Percentiles rank a stretch among this genome's conserved stretches.
These are phyloP conservation scores for Cryptocephalus moraei DNA, from an alignment of 2,888 invertebrate genomes.

Conservation along the genomic window DNA sequence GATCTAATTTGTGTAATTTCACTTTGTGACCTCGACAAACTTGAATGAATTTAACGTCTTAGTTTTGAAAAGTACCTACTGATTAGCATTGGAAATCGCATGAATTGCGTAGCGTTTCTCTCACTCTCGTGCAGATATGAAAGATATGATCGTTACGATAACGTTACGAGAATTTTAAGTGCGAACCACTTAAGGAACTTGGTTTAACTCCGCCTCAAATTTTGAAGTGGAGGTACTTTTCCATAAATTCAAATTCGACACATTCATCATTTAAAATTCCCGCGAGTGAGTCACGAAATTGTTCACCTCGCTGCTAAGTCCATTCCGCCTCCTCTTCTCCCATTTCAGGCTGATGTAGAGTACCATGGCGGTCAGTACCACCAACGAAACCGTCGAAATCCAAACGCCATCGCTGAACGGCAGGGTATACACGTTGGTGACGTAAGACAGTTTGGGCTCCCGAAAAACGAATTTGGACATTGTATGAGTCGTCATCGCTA, in stretches of 20 bases:
- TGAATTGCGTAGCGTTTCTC: too few relatives aligned
- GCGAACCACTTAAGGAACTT: too few relatives aligned
- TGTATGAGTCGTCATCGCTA: constrained; percentile 57
- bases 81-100: too few relatives aligned
- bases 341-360: constrained; percentile 36
- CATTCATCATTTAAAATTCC: background rate
- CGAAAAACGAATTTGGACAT: constrained; percentile 61
- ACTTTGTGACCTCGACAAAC: too few relatives aligned
- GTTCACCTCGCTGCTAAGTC: constrained; percentile 1
- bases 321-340: constrained; percentile 27
- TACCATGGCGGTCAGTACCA: constrained; percentile 38
- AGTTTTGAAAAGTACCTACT: too few relatives aligned
- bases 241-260: background rate
- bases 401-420: constrained; percentile 60
- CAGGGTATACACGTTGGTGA: constrained; percentile 59
- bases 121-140: too few relatives aligned
- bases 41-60: too few relatives aligned
- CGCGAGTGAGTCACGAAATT: background rate
- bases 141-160: too few relatives aligned
- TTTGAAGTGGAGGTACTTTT: background rate
- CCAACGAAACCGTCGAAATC: constrained; percentile 44
- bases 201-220: too few relatives aligned
- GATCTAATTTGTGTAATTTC: too few relatives aligned
- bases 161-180: too few relatives aligned
- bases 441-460: constrained; percentile 58